phyloP scores from a whole-genome alignment of 64 coral and sea anemone species.

The Stylophora pistillata region DNA sequence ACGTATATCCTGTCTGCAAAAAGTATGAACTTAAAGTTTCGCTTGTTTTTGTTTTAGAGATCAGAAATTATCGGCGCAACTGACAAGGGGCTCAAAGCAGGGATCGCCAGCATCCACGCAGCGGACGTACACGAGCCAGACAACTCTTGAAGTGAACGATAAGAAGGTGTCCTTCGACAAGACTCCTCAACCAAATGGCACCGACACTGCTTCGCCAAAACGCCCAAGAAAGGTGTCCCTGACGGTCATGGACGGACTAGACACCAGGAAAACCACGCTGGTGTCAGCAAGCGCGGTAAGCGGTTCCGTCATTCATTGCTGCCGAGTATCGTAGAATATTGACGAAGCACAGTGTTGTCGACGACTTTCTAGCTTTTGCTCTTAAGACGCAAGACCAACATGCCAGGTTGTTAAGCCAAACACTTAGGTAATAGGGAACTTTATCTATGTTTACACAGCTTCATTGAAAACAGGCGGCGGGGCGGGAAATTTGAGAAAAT shows the following conservation, averaged over 20 bases:
- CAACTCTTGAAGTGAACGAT: neutral
- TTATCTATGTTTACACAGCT: too few species aligned
- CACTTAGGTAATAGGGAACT: too few species aligned
- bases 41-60: neutral
- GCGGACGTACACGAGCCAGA: neutral
- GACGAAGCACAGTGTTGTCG: too few species aligned
- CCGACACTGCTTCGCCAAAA: neutral
- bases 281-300: slow-evolving; percentile 1
- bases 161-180: neutral
- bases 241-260: slow-evolving; percentile 11
- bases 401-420: too few species aligned
- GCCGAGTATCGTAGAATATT: too few species aligned
- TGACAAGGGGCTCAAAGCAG: neutral
- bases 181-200: neutral
- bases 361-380: too few species aligned
- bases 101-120: neutral
- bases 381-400: too few species aligned
- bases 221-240: neutral
- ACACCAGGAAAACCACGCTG: neutral
- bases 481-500: too few species aligned
- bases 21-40: neutral
- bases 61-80: neutral
- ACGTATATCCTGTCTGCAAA: too few species aligned
- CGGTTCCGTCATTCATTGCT: neutral
- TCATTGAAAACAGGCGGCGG: too few species aligned